Evolutionary conservation across 2,888 invertebrate genomes (phyloP), one percentile per base, ranked within the genome.

Genomic region (Petrophora chlorosata): DNA sequence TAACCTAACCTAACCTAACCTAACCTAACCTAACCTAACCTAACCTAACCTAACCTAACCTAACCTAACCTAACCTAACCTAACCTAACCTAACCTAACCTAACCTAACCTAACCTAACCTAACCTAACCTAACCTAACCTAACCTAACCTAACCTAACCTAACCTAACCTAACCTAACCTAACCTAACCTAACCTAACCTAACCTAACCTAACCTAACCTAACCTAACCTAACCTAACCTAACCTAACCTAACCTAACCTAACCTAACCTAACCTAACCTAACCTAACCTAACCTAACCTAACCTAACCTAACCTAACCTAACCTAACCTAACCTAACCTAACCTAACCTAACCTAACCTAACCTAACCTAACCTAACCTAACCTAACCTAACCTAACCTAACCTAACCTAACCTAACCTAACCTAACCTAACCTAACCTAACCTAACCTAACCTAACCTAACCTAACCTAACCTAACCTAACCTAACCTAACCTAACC

Each of bases 241-340:
- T 53, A 52, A 47, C 53, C 51, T 49, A 47, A 52, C 49, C 52
- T 53, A 44, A 44, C 58, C 49, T 47, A 47, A 53, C 57, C 52
- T 50, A 55, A 53, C 57, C 48, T 51, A 53, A 53, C 57, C 46
- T 53, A 54, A 51, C 56, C 50, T 52, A 53, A 48, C 49, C 53
- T 44, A 51, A 45, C 56, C 53, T 51, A 49, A 51, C 56, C 55
- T 53, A 51, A 51, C 53, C 52, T 49, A 53, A 51, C 57, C 54
- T 53, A 56, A 55, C 53, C 58, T 58, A 58, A 56, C 59, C 56
- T 56, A 58, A 56, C 57, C 61, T 60, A 55, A 54, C 61, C 59
- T 52, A 56, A 56, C 52, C 46, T 49, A 52, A 43, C 49, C 53
- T 41, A 50, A 49, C 47, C 49, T 42, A 49, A 54, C 43, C 51